Evolutionary conservation across 2,113 vertebrate genomes (phyloP).

Genomic region (Trichomycterus rosablanca): DNA sequence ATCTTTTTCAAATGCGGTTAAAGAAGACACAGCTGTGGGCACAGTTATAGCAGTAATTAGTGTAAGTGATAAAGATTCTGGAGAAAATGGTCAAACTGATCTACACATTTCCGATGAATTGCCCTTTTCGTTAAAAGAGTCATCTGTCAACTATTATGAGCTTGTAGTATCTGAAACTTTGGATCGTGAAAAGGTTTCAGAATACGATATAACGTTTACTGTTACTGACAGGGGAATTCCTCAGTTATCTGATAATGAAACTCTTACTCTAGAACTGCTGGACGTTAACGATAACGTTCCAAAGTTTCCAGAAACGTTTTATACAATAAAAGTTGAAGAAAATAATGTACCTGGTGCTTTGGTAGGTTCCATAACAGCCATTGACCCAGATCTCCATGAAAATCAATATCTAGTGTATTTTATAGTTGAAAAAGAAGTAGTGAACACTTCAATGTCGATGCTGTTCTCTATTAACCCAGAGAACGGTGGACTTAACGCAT

Average conservation of each 20-base stretch:
- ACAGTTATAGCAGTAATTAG: constrained; percentile 45
- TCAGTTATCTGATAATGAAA: constrained; percentile 45
- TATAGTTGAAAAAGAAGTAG: constrained; percentile 60
- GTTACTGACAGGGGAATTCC: constrained; percentile 45
- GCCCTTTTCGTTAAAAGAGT: constrained; percentile 36
- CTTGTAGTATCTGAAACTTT: constrained; percentile 40
- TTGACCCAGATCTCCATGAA: constrained; percentile 64
- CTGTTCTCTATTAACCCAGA: constrained; percentile 65
- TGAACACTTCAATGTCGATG: constrained; percentile 45
- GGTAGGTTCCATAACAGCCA: constrained; percentile 38
- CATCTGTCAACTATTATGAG: constrained; percentile 41
- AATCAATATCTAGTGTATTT: constrained; percentile 70
- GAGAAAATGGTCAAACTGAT: constrained; percentile 57
- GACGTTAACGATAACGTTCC: constrained; percentile 42
- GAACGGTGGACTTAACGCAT: constrained; percentile 46
- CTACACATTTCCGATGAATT: constrained; percentile 39
- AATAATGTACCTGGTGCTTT: constrained; percentile 40
- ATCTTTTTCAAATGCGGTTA: constrained; percentile 2
- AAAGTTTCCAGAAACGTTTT: constrained; percentile 27
- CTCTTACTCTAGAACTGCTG: constrained; percentile 18
- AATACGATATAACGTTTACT: constrained; percentile 48
- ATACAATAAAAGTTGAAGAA: constrained; percentile 29
- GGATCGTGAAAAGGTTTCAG: constrained; percentile 44
- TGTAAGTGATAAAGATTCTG: constrained; percentile 54
- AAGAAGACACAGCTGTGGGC: constrained; percentile 13